These are phyloP conservation scores for Ooceraea biroi DNA, from an alignment of 1,140 invertebrate genomes.

Conservation along the genomic window DNA sequence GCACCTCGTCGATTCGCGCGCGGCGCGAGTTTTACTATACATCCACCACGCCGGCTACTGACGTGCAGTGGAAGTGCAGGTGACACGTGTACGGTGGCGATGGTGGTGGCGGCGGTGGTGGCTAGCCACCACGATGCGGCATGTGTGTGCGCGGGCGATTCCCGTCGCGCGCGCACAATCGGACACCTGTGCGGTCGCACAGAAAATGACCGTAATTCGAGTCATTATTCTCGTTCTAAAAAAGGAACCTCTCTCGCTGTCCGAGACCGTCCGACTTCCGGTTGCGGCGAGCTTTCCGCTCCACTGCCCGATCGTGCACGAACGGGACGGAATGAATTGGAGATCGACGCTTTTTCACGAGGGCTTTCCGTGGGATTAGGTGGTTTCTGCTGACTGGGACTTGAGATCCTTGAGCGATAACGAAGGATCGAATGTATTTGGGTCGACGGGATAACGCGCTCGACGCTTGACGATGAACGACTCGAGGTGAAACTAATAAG, in stretches of 20 bases:
- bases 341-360: constrained; percentile 61
- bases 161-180: constrained; percentile 56
- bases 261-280: constrained; percentile 44
- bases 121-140: constrained; percentile 55
- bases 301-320: constrained; percentile 30
- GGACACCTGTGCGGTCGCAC: constrained; percentile 66
- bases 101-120: constrained; percentile 29
- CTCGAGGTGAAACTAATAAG: constrained; percentile 50
- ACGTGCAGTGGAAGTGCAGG: constrained; percentile 62
- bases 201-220: constrained; percentile 63
- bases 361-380: constrained; percentile 52
- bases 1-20: constrained; percentile 49
- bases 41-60: constrained; percentile 46
- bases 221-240: constrained; percentile 62
- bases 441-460: constrained; percentile 29
- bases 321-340: constrained; percentile 49
- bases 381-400: constrained; percentile 56
- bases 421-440: constrained; percentile 52
- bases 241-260: constrained; percentile 12
- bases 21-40: constrained; percentile 35
- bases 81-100: constrained; percentile 58
- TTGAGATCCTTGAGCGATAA: constrained; percentile 51
- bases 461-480: constrained; percentile 13
- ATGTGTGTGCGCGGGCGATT: constrained; percentile 2
- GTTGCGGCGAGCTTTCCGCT: constrained; percentile 45